These are phyloP conservation scores for Ceuthmochares aereus DNA, from an alignment of 2,113 vertebrate species.

Conservation along the genomic window DNA sequence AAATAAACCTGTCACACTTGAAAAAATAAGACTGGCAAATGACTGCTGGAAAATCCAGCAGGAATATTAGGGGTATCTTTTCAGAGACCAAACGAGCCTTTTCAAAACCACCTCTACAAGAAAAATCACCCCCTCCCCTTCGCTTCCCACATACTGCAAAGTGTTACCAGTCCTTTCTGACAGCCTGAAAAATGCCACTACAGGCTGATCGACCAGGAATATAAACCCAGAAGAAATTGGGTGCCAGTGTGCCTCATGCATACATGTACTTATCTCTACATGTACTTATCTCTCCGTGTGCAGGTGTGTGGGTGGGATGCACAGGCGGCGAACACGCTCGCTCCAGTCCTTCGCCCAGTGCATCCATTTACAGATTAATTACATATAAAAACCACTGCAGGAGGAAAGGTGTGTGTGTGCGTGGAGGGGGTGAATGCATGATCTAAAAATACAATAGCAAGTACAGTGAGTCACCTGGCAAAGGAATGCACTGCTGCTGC, in stretches of 20 bases:
- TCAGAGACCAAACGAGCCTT: slow-evolving; percentile 27
- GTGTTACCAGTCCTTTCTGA: slow-evolving; percentile 38
- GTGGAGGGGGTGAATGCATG: not conserved
- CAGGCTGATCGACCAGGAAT: not conserved
- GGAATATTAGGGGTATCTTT: slow-evolving; percentile 26
- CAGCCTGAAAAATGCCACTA: not conserved
- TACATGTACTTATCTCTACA: not conserved
- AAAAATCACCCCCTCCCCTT: not conserved
- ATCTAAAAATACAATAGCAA: slow-evolving; percentile 73
- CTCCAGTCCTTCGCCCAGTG: not conserved
- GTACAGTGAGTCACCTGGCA: slow-evolving; percentile 69
- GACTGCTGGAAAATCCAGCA: slow-evolving; percentile 69
- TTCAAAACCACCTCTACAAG: slow-evolving; percentile 34
- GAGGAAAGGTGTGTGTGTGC: not conserved
- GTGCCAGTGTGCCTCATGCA: not conserved
- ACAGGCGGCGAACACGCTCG: not conserved
- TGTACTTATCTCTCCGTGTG: not conserved
- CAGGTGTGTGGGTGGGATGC: not conserved
- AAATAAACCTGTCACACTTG: slow-evolving; percentile 71
- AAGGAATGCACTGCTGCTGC: slow-evolving; percentile 60
- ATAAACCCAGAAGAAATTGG: not conserved
- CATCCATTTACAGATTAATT: not conserved
- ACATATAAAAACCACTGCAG: not conserved
- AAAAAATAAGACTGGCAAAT: slow-evolving; percentile 72
- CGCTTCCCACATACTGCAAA: not conserved